Evolutionary conservation across 1,140 invertebrate genomes (phyloP), one percentile per base, ranked within the genome.

Genomic region (Zaprionus ghesquierei): DNA sequence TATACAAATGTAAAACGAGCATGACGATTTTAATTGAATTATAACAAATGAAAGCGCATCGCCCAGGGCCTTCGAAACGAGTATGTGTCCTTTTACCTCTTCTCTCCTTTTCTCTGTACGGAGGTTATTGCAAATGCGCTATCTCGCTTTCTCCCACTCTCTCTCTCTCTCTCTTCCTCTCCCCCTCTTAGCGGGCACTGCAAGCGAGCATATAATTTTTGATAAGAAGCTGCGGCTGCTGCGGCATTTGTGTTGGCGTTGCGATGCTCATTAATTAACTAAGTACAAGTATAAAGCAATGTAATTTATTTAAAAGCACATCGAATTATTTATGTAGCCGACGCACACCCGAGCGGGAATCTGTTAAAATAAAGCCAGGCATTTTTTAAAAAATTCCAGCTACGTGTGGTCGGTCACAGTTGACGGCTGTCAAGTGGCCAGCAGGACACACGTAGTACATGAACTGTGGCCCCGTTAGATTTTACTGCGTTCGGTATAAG

Each of bases 291-390:
- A 60, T 46, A 61, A 69, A 55, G 50, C 38, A 46, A 38, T 50
- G 55, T 56, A 73, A 77, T 81, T 81, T 81, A 61, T 68, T 76
- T 69, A 77, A 77, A 63, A 72, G 78, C 78, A 49, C 54, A 61
- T 69, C 69, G 44, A 54, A 38, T 66, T 73, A 58, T 73, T 69
- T 69, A 69, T 69, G 51, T 3, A 18, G 38, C 38, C 41, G 27
- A 29, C 20, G 63, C 46, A n/a, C 29, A 35, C 38, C 25, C n/a
- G n/a, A n/a, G 31, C 10, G 29, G 23, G 46, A 69, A 69, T 69
- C 68, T 50, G 49, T 65, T 54, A 72, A 60, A 59, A 44, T 69
- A 62, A 71, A 72, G 69, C 59, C 46, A 13, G 35, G 62, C 46
- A 65, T 18, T 54, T 72, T 54, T 18, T 13, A 51, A 66, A 51